Percentiles rank a stretch among this genome's conserved stretches.
phyloP scores from a whole-genome alignment of 92 coral and sea anemone genomes.

The Zoanthus solanderi region DNA sequence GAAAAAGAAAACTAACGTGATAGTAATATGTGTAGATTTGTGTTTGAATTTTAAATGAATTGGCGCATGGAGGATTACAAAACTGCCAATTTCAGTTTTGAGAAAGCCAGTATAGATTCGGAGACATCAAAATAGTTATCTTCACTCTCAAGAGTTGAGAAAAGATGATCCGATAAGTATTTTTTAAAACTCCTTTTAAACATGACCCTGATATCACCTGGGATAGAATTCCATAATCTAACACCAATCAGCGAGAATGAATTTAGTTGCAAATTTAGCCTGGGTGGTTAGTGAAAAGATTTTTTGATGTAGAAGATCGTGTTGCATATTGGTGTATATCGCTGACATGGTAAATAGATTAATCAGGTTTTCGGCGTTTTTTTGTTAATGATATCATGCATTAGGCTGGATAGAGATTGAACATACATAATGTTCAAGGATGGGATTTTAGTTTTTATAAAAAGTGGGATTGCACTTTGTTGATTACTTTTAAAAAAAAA shows the following conservation, averaged over 20 bases:
- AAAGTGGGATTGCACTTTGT: too few relatives aligned
- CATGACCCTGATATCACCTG: neutral
- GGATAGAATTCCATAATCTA: too few relatives aligned
- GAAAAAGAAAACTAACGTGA: constrained; percentile 11
- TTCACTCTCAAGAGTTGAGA: neutral
- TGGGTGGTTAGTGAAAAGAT: neutral
- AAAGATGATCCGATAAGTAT: neutral
- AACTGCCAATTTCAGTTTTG: constrained; percentile 16
- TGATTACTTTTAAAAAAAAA: too few relatives aligned
- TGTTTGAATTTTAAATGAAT: constrained; percentile 1
- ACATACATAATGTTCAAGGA: too few relatives aligned
- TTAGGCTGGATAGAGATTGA: too few relatives aligned
- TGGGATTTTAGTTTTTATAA: too few relatives aligned
- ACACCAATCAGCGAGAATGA: neutral
- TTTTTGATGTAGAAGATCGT: too few relatives aligned
- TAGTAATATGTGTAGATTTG: constrained; percentile 3
- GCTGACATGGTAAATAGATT: too few relatives aligned
- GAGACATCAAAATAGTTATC: constrained; percentile 7
- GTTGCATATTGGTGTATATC: too few relatives aligned
- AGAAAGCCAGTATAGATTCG: constrained; percentile 26
- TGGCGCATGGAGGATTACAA: constrained; percentile 6
- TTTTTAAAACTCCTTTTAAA: constrained; percentile 9
- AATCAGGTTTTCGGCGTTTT: too few relatives aligned
- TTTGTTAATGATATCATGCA: too few relatives aligned
- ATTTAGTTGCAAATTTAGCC: neutral